phyloP scores from a whole-genome alignment of 2,113 vertebrate species.

The Ceratotherium simum region DNA sequence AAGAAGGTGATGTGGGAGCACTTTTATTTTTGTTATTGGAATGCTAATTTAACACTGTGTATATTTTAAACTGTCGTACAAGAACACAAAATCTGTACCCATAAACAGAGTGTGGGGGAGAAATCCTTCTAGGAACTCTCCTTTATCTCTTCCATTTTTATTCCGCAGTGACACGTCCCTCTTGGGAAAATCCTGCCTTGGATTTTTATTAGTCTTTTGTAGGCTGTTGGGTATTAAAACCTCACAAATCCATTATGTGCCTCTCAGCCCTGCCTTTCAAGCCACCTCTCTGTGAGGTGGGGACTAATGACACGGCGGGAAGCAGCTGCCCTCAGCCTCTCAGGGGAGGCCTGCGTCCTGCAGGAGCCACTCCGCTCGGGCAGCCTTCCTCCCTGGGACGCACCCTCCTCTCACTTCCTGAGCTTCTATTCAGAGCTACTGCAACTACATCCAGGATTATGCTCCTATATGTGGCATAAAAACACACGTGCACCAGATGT shows the following conservation, averaged over 20 bases:
- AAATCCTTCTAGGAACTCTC: not conserved
- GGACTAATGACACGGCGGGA: not conserved
- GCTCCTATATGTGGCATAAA: accelerated
- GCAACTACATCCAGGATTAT: not conserved
- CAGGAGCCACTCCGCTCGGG: not conserved
- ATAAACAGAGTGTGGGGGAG: not conserved
- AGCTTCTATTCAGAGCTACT: not conserved
- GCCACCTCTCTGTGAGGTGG: not conserved
- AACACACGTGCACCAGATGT: not conserved
- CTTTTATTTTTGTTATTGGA: not conserved
- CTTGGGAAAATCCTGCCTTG: slow-evolving; percentile 57
- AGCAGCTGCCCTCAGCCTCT: not conserved
- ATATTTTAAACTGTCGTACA: not conserved
- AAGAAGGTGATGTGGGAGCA: not conserved
- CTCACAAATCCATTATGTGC: not conserved
- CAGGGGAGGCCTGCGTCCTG: accelerated
- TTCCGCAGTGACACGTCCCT: not conserved
- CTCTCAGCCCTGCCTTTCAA: not conserved
- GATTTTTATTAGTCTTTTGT: slow-evolving; percentile 30
- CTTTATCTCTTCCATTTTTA: not conserved
- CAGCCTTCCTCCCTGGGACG: no score
- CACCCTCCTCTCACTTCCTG: accelerated
- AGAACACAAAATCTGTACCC: not conserved
- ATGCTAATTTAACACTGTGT: not conserved
- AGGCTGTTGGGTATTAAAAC: not conserved